Evolutionary conservation across 2,888 invertebrate genomes (phyloP), one percentile per base, ranked within the genome.

Genomic region (Cheilosia scutellata): DNA sequence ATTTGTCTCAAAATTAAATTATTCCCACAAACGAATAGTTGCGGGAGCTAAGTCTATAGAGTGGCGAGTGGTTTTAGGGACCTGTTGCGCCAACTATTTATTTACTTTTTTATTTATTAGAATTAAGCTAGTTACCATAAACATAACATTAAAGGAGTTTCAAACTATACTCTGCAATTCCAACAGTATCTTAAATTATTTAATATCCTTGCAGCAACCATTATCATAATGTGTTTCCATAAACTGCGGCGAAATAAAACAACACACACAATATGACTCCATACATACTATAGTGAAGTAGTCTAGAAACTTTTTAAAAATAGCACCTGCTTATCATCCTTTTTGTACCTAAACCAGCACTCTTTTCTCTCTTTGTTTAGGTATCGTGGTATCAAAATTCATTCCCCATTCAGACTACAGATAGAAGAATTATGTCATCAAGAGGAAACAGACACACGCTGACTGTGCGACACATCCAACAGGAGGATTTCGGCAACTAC

Each of bases 351-450:
- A 29, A 27, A 40, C 25, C 6, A 16, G 20, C 20, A 68, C 49
- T 49, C 16, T 4, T 27, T 47, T 53, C 4, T 60, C 66, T 44
- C 25, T 33, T 62, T 49, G 9, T 90, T 60, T 93, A 95, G 95
- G 95, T 95, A 60, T 93, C 95, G 13, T 95, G 95, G 95, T 95
- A 95, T 91, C 95, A 95, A 90, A 95, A 95, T 90, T 95, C 95
- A 80, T 95, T 95, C 89, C 94, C 94, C 0, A 92, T 95, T 89
- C 94, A 94, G 88, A 94, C 94, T 16, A 94, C 95, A n/a, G 95
- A 95, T 88, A 93, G 95, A 7, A 94, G 95, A 76, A 93, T 94
- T 16, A 95, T 95, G 94, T 94, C 95, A n/a, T 94, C 94, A 5
- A 92, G 95, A 40, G 95, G 95, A 55, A 95, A 95, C 93, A 95